These are phyloP conservation scores for Formica aserva DNA, from an alignment of 2,888 invertebrate species.

Conservation along the genomic window DNA sequence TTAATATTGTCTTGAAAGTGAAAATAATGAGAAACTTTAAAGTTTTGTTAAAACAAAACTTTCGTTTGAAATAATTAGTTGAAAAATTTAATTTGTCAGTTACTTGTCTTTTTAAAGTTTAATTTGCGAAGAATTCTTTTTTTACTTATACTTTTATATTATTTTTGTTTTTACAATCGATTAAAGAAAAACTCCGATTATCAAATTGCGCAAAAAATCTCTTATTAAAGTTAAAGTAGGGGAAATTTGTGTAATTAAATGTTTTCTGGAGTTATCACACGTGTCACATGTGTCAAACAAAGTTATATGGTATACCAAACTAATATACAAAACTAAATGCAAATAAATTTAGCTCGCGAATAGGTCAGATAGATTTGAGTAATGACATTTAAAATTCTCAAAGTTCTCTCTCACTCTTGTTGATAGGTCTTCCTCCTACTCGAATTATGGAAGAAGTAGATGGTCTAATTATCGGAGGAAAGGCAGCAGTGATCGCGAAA, in stretches of 20 bases:
- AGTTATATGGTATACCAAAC: not conserved
- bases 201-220: not conserved
- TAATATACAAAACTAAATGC: not conserved
- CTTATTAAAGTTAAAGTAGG: not conserved
- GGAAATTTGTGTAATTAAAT: not conserved
- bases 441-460: constrained; percentile 80
- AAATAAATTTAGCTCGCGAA: not conserved
- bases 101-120: not conserved
- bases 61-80: not conserved
- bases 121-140: not conserved
- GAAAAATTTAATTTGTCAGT: not conserved
- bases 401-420: not conserved
- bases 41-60: not conserved
- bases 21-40: not conserved
- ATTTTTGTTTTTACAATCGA: not conserved
- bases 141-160: not conserved
- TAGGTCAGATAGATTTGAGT: not conserved
- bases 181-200: not conserved
- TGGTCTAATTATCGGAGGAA: constrained; percentile 76
- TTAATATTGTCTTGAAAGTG: not conserved
- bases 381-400: not conserved
- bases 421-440: constrained; percentile 80
- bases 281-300: not conserved
- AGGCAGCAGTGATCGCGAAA: constrained; percentile 70
- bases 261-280: not conserved